Conservation (phyloP, 2,797 vertebrate species). For the Argentina silus region DNA sequence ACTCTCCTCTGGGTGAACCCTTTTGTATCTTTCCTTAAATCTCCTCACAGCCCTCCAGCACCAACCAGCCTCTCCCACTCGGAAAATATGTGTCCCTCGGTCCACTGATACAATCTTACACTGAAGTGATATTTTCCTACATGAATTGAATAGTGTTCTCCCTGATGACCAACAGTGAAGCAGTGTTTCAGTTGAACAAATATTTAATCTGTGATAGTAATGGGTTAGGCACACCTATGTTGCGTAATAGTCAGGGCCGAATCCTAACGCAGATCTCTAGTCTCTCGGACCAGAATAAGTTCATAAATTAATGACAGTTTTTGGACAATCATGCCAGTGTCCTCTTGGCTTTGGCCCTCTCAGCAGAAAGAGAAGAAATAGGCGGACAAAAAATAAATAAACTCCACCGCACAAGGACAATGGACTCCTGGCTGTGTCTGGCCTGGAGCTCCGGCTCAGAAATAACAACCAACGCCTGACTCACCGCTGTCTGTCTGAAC, state of each 20-base stretch:
- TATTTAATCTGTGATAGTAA: not conserved
- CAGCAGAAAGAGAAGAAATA: conserved; percentile 4
- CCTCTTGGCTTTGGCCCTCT: conserved; percentile 13
- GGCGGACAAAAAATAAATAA: conserved; percentile 25
- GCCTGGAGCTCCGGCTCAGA: not conserved
- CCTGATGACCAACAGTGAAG: not conserved
- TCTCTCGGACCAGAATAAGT: too few relatives aligned
- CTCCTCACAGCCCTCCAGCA: not conserved
- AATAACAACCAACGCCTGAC: conserved; percentile 21
- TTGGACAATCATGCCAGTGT: not conserved
- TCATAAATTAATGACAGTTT: too few relatives aligned
- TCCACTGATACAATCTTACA: not conserved
- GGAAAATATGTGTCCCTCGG: not conserved
- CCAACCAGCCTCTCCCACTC: not conserved
- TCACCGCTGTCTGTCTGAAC: not conserved
- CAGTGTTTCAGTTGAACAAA: not conserved
- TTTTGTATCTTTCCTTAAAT: not conserved
- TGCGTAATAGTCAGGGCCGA: too few relatives aligned
- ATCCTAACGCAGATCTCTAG: too few relatives aligned
- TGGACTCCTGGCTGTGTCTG: conserved; percentile 18
- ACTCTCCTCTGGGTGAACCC: not conserved
- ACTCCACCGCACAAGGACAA: conserved; percentile 21
- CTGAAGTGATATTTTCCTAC: not conserved
- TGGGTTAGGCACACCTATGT: too few relatives aligned
- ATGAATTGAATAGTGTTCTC: not conserved